A percentile compares a stretch with the other conserved stretches of the same genome.
These are phyloP conservation scores for Daboia siamensis DNA, from an alignment of 2,113 vertebrate species.

Conservation along the genomic window DNA sequence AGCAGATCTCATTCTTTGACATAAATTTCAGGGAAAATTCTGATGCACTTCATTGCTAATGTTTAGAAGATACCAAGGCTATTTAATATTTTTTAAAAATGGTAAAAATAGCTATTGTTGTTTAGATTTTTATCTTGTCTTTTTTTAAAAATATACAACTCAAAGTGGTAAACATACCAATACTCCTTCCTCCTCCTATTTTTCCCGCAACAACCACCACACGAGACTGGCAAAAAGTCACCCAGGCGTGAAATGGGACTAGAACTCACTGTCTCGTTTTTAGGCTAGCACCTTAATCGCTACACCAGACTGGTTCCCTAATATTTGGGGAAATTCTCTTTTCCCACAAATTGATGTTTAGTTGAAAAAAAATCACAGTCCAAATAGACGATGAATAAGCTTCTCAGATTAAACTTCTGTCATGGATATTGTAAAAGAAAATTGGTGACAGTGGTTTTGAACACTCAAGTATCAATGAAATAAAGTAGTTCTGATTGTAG, in stretches of 20 bases:
- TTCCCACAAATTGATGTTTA: neutral
- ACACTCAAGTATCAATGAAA: slow-evolving; percentile 17
- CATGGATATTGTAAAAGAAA: slow-evolving; percentile 22
- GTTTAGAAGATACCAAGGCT: slow-evolving; percentile 23
- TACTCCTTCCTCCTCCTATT: neutral
- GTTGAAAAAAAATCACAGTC: neutral
- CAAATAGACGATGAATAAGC: slow-evolving; percentile 24
- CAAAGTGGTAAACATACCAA: neutral
- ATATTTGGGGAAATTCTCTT: slow-evolving; percentile 17
- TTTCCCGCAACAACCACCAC: neutral
- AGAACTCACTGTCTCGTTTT: neutral
- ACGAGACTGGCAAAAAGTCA: neutral
- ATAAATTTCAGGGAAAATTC: slow-evolving; percentile 32
- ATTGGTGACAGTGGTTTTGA: slow-evolving; percentile 29
- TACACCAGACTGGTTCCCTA: neutral
- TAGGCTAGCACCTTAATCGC: neutral
- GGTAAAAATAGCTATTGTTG: slow-evolving; percentile 3
- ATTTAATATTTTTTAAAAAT: neutral
- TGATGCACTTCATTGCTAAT: neutral
- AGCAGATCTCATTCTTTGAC: slow-evolving; percentile 16
- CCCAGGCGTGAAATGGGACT: neutral
- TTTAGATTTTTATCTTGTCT: neutral
- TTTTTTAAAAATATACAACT: neutral
- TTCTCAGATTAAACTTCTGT: slow-evolving; percentile 17
- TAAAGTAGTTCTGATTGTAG: slow-evolving; percentile 42